phyloP scores from a whole-genome alignment of 2,888 invertebrate genomes.

The Eupithecia abbreviata region DNA sequence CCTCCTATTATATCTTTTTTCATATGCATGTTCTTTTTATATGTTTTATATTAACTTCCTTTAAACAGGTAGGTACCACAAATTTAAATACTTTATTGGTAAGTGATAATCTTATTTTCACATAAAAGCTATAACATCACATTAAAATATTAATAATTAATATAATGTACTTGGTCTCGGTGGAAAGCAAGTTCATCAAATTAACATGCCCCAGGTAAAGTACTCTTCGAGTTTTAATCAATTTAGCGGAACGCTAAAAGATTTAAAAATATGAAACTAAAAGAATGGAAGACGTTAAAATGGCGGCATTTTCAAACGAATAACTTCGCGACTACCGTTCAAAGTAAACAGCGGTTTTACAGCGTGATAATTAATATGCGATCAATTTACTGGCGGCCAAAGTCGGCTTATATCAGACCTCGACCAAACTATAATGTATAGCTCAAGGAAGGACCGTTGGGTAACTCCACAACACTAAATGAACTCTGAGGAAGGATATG shows the following conservation, averaged over 20 bases:
- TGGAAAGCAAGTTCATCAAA: background rate
- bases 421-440: slow-evolving; percentile 49
- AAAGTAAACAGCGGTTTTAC: slow-evolving; percentile 65
- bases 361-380: slow-evolving; percentile 67
- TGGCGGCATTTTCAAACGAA: slow-evolving; percentile 38
- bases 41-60: too few species aligned
- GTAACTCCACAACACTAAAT: background rate
- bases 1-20: too few species aligned
- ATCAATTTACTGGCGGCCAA: slow-evolving; percentile 61
- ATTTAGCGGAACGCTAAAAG: background rate
- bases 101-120: background rate
- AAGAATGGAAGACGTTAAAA: slow-evolving; percentile 23
- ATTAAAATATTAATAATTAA: too few species aligned
- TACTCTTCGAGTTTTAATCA: background rate
- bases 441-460: slow-evolving; percentile 15
- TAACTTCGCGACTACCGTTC: slow-evolving; percentile 60
- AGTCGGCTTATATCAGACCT: slow-evolving; percentile 59
- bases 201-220: background rate
- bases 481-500: background rate
- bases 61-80: too few species aligned
- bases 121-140: background rate
- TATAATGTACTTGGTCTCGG: too few species aligned
- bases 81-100: too few species aligned
- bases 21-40: too few species aligned
- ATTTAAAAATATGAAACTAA: slow-evolving; percentile 4